These are phyloP conservation scores for Montipora sp. DNA, from an alignment of 64 coral and sea anemone genomes.

Conservation along the genomic window DNA sequence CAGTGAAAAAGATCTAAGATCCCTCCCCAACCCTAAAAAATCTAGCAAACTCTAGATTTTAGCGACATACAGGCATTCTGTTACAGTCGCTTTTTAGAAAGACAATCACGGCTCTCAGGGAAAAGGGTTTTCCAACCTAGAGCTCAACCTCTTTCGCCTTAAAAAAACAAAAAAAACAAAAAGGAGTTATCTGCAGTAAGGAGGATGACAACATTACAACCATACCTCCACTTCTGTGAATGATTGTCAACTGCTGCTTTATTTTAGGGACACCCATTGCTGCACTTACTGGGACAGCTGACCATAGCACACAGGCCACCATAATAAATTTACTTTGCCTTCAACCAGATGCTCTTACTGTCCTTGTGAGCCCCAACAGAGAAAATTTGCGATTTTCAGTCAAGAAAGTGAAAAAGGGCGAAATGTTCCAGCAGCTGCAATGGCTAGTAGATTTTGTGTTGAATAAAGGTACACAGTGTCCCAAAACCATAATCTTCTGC, in stretches of 20 bases:
- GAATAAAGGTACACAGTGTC: neutral
- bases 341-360: neutral
- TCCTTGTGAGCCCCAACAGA: constrained; percentile 61
- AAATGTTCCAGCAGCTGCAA: constrained; percentile 24
- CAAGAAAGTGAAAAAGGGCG: constrained; percentile 27
- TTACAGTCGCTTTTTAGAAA: no score
- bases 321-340: neutral
- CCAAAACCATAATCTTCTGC: no score
- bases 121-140: no score
- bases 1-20: neutral
- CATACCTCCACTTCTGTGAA: neutral
- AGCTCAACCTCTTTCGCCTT: no score
- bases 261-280: neutral
- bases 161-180: no score
- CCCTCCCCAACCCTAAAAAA: neutral
- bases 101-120: no score
- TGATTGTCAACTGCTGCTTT: neutral
- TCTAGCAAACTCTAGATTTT: no score
- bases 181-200: no score
- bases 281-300: constrained; percentile 20
- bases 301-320: constrained; percentile 11
- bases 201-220: no score
- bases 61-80: no score
- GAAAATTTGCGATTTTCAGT: constrained; percentile 53
- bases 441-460: constrained; percentile 49